These are phyloP conservation scores for Circaetus cinerascens DNA, from an alignment of 2,113 vertebrate genomes.

Conservation along the genomic window DNA sequence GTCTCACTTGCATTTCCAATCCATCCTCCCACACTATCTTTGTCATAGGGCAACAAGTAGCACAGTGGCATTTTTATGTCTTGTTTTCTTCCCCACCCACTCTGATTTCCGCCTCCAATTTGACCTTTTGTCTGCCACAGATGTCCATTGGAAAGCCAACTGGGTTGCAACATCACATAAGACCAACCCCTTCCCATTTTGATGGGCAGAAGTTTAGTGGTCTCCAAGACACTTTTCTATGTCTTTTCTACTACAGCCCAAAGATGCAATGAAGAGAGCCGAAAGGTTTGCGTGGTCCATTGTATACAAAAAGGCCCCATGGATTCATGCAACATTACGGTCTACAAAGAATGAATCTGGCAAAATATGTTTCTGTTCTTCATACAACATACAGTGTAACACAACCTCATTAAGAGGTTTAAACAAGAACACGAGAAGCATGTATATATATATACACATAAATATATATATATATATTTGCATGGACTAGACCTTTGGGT, in stretches of 20 bases:
- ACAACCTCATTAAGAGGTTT: not conserved
- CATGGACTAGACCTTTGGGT: not conserved
- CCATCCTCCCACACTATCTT: slow-evolving; percentile 50
- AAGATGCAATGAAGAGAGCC: not conserved
- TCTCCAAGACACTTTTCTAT: not conserved
- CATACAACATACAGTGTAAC: not conserved
- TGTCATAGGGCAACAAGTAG: slow-evolving; percentile 61
- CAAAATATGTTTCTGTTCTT: not conserved
- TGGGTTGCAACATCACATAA: not conserved
- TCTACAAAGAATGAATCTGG: not conserved
- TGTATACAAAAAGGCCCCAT: not conserved
- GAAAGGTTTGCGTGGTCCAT: not conserved
- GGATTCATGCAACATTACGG: not conserved
- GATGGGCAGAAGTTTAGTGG: not conserved
- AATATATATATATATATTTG: not conserved
- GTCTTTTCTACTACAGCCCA: not conserved
- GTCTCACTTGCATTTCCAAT: slow-evolving; percentile 45
- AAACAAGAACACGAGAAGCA: not conserved
- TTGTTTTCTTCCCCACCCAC: slow-evolving; percentile 20
- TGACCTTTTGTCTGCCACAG: slow-evolving; percentile 38
- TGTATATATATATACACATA: not conserved
- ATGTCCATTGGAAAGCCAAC: not conserved
- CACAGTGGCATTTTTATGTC: slow-evolving; percentile 50
- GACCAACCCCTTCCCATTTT: not conserved
- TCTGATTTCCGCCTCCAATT: slow-evolving; percentile 39